Evolutionary conservation across 2,797 vertebrate genomes (phyloP).

Genomic region (Cetoscarus ocellatus): DNA sequence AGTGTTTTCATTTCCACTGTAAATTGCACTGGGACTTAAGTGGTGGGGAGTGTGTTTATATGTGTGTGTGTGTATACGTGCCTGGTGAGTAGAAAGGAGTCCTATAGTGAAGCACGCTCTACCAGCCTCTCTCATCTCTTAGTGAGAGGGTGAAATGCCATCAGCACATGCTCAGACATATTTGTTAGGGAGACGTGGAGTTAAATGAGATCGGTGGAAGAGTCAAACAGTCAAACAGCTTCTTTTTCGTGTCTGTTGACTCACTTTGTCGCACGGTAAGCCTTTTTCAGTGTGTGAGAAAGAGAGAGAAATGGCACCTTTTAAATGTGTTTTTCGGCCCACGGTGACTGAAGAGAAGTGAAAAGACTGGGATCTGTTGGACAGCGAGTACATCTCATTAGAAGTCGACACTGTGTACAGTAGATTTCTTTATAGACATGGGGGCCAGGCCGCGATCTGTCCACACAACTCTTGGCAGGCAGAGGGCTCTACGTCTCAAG

Average conservation of each 20-base stretch:
- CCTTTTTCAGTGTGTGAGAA: conserved; percentile 1
- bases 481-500: conserved; percentile 38
- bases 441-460: conserved; percentile 41
- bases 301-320: conserved; percentile 46
- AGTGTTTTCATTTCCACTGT: conserved; percentile 74
- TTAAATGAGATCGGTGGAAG: conserved; percentile 51
- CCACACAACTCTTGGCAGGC: conserved; percentile 61
- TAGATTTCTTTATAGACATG: conserved; percentile 60
- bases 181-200: conserved; percentile 28
- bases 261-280: conserved; percentile 28
- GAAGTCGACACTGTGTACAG: conserved; percentile 61
- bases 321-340: conserved; percentile 59
- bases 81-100: conserved; percentile 40
- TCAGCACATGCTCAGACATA: conserved; percentile 47
- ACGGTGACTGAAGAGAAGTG: conserved; percentile 52
- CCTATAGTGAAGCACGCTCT: conserved; percentile 51
- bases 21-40: conserved; percentile 73
- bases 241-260: conserved; percentile 27
- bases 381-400: conserved; percentile 66
- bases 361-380: conserved; percentile 54
- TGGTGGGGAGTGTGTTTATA: conserved; percentile 17
- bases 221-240: conserved; percentile 46
- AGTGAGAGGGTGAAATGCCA: conserved; percentile 52
- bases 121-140: conserved; percentile 53
- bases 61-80: conserved; percentile 14